A percentile compares a stretch with the other conserved stretches of the same genome.
phyloP scores from a whole-genome alignment of 1,140 invertebrate species.

The Drosophila novamexicana region DNA sequence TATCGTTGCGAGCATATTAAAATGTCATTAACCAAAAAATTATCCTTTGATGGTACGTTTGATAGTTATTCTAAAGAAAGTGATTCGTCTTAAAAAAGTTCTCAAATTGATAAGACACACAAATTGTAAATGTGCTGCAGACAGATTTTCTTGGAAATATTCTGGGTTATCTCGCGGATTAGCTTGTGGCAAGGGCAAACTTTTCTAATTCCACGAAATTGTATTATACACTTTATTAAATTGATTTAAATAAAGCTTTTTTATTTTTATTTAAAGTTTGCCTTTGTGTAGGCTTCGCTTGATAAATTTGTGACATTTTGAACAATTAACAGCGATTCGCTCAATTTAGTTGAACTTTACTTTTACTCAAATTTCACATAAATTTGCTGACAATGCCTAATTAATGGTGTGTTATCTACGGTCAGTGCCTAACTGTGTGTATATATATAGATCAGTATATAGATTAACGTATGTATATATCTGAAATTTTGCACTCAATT shows the following conservation, averaged over 20 bases:
- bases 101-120: background rate
- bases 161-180: background rate
- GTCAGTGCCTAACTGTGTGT: too few relatives aligned
- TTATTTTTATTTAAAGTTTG: background rate
- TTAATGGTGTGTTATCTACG: background rate
- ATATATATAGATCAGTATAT: too few relatives aligned
- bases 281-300: background rate
- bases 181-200: background rate
- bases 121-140: background rate
- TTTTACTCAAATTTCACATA: background rate
- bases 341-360: background rate
- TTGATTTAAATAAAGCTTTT: background rate
- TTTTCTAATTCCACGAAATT: background rate
- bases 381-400: background rate
- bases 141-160: background rate
- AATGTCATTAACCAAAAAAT: constrained; percentile 62
- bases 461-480: too few relatives aligned
- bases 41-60: constrained; percentile 73
- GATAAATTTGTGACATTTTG: constrained; percentile 16
- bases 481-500: too few relatives aligned
- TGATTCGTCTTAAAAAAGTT: background rate
- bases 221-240: background rate
- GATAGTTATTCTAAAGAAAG: background rate
- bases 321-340: constrained; percentile 13
- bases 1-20: constrained; percentile 1